These are phyloP conservation scores for Mimumesa dahlbomi DNA, from an alignment of 2,888 invertebrate species.

Conservation along the genomic window DNA sequence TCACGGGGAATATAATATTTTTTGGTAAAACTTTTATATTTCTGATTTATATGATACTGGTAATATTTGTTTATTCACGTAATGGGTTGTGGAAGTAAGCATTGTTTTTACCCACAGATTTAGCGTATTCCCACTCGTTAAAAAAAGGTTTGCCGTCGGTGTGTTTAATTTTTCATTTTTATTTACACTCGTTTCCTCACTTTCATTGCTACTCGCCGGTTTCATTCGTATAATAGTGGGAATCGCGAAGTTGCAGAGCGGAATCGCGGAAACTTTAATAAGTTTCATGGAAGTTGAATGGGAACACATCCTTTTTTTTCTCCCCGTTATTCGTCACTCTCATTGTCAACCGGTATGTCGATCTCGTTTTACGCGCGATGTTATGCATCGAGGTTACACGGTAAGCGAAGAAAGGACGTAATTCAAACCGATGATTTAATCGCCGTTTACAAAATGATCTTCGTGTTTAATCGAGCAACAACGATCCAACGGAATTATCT, in stretches of 20 bases:
- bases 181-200: slow-evolving; percentile 34
- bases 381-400: slow-evolving; percentile 6
- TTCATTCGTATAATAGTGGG: slow-evolving; percentile 31
- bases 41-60: too few species aligned
- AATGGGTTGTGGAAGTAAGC: too few species aligned
- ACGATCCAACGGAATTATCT: too few species aligned
- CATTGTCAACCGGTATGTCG: slow-evolving; percentile 31
- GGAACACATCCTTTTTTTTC: not conserved
- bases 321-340: slow-evolving; percentile 45
- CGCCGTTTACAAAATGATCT: too few species aligned
- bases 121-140: slow-evolving; percentile 6
- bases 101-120: too few species aligned
- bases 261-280: slow-evolving; percentile 24
- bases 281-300: slow-evolving; percentile 17
- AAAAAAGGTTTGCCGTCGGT: slow-evolving; percentile 2
- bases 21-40: too few species aligned
- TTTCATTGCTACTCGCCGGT: slow-evolving; percentile 27
- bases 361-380: slow-evolving; percentile 9
- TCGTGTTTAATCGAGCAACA: too few species aligned
- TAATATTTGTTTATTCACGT: too few species aligned
- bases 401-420: not conserved
- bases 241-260: slow-evolving; percentile 14
- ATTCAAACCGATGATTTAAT: not conserved
- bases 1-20: too few species aligned
- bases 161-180: too few species aligned